phyloP scores from a whole-genome alignment of 2,797 vertebrate species.

The Mionectes olivaceus region DNA sequence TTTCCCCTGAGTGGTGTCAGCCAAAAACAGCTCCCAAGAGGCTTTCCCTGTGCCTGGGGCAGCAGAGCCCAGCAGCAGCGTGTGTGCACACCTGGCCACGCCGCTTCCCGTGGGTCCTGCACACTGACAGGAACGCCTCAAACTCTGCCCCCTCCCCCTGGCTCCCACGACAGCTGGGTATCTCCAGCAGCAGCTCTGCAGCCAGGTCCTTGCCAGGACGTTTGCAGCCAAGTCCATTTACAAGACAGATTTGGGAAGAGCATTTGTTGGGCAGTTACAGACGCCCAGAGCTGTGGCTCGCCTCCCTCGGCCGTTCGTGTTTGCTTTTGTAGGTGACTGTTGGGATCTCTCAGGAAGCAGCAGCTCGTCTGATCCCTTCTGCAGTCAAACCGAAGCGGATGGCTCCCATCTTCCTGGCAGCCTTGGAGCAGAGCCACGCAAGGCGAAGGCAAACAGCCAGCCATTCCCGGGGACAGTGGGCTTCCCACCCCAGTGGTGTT shows the following conservation, averaged over 20 bases:
- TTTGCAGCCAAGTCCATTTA: background rate
- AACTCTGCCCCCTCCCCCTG: background rate
- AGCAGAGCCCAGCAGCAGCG: background rate
- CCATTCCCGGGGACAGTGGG: background rate
- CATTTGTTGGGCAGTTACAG: background rate
- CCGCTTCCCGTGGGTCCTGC: background rate
- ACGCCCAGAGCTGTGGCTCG: fast-evolving
- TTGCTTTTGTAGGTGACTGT: background rate
- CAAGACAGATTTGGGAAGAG: background rate
- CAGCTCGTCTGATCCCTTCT: background rate
- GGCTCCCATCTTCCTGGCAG: conserved; percentile 13
- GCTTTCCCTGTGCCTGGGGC: background rate
- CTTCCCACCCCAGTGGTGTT: background rate
- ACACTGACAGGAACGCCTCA: fast-evolving
- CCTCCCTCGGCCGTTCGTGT: fast-evolving
- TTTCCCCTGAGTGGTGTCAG: background rate
- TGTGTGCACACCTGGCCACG: background rate
- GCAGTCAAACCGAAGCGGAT: background rate
- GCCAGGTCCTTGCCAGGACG: background rate
- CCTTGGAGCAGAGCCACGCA: background rate
- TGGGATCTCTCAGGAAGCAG: background rate
- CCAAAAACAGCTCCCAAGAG: background rate
- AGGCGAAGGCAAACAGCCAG: background rate
- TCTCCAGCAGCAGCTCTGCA: background rate
- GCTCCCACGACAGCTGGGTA: background rate